Base-by-base conservation (phyloP, 2,113 vertebrate genomes). In the Odontesthes bonariensis region DNA sequence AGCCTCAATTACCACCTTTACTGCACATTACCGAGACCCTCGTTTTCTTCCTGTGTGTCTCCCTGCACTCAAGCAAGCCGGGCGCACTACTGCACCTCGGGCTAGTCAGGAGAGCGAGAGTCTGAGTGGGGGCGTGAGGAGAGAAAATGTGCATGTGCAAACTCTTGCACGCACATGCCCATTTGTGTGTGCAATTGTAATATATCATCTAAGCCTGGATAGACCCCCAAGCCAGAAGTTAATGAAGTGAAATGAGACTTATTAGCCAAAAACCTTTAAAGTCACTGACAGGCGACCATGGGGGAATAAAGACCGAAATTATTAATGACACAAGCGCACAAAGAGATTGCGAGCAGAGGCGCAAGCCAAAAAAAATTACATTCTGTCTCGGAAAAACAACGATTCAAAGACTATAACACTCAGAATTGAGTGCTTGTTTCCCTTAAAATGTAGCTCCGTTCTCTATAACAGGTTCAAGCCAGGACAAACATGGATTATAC, bases 171-270 rank as follows among this genome's bases (percentile, higher is more conserved):
- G 42, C 40, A 52, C 23, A 16, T 53, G 8, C 42, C 38, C 20
- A 32, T 75, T 42, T 77, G 51, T 75, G 82, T 77, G 66, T 77
- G 74, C 79, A 78, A 27, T 80, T 85, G 89, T 89, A 89, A 94
- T 93, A 89, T 77, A 94, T 94, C 92, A 93, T 93, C 87, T 84
- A 79, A 74, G 91, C 89, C 82, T 85, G 91, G 93, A 92, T 81
- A 85, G 89, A 91, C 88, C 93, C 92, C 91, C 84, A 88, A 91
- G 87, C 88, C 87, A 93, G 87, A 82, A 91, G 92, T 93, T 94
- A 95, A 94, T 95, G 93, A 94, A 92, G 90, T 92, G 88, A 94
- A 94, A 94, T 94, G 88, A 94, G 91, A 91, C 88, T 93, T 93
- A 94, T 95, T 94, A 94, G 92, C 83, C 82, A 84, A 92, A 92